Conservation (phyloP, 2,113 vertebrate genomes). For the Irena cyanogastra region DNA sequence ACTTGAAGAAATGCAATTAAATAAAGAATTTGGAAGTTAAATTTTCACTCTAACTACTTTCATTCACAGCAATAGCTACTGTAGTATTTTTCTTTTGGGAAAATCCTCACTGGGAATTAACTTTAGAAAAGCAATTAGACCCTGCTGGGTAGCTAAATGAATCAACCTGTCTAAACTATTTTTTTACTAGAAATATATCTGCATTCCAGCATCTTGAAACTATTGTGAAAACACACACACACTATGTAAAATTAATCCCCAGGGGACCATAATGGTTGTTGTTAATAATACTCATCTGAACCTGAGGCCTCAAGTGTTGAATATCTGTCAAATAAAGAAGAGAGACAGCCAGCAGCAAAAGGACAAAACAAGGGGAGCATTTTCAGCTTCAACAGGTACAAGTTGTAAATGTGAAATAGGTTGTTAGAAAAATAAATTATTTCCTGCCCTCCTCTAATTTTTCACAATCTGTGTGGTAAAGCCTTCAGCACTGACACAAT, state of each 20-base stretch:
- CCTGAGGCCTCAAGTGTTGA: conserved; percentile 36
- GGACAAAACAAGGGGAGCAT: not conserved
- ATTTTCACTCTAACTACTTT: not conserved
- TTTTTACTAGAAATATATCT: conserved; percentile 58
- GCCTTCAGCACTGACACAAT: conserved; percentile 16
- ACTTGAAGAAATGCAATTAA: not conserved
- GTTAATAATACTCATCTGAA: conserved; percentile 63
- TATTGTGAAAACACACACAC: conserved; percentile 42
- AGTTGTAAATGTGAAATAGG: conserved; percentile 56
- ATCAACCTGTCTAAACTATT: conserved; percentile 66
- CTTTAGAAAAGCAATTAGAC: conserved; percentile 61
- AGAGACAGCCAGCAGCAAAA: conserved; percentile 5
- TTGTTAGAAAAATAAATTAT: conserved; percentile 67
- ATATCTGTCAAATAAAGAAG: conserved; percentile 61
- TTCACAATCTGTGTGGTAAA: conserved; percentile 64
- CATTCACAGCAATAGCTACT: not conserved
- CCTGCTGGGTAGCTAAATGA: conserved; percentile 64
- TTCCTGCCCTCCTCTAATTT: conserved; percentile 60
- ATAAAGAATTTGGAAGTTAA: not conserved
- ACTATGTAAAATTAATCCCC: conserved; percentile 59
- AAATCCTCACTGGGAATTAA: conserved; percentile 54
- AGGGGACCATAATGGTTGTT: conserved; percentile 48
- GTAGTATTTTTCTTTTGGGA: not conserved
- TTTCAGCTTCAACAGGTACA: conserved; percentile 61
- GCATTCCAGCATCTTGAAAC: conserved; percentile 67